Percentiles rank a stretch among this genome's conserved stretches.
Evolutionary conservation across 64 coral and sea anemone species (phyloP).

Genomic region (Trachythela sp.): DNA sequence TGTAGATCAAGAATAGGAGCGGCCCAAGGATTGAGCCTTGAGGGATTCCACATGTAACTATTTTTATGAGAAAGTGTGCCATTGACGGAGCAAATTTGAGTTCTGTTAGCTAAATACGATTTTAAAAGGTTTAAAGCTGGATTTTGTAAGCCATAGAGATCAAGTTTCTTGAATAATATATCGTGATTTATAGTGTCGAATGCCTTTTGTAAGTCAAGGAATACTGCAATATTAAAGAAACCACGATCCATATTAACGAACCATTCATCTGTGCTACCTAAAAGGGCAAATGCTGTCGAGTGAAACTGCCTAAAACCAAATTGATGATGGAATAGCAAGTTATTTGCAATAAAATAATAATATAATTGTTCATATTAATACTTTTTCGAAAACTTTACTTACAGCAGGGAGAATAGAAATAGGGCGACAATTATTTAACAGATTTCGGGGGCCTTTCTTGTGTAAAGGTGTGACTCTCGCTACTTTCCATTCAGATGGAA

Average conservation of each 20-base stretch:
- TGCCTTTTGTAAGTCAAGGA: conserved; percentile 22
- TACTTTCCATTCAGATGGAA: conserved; percentile 36
- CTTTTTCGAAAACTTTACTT: conserved; percentile 28
- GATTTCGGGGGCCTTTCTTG: conserved; percentile 26
- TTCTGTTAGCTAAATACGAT: not conserved
- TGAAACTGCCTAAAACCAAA: conserved; percentile 30
- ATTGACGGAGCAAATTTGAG: not conserved
- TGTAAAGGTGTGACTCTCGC: conserved; percentile 28
- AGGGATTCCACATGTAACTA: too few species aligned
- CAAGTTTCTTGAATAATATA: conserved; percentile 24
- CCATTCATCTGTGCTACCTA: not conserved
- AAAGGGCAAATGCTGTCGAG: conserved; percentile 20
- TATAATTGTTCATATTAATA: conserved; percentile 10
- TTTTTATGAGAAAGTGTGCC: too few species aligned
- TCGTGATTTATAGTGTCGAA: conserved; percentile 24
- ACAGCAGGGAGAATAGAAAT: conserved; percentile 30
- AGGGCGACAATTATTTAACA: not conserved
- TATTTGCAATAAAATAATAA: conserved; percentile 24
- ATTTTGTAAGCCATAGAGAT: too few species aligned
- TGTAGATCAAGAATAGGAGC: not conserved
- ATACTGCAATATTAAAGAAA: conserved; percentile 26
- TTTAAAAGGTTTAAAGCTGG: not conserved
- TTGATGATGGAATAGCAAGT: conserved; percentile 35
- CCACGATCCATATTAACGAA: conserved; percentile 14
- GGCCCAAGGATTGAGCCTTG: too few species aligned